Evolutionary conservation across 2,113 vertebrate genomes (phyloP), one percentile per base, ranked within the genome.

Genomic region (Alces alces): DNA sequence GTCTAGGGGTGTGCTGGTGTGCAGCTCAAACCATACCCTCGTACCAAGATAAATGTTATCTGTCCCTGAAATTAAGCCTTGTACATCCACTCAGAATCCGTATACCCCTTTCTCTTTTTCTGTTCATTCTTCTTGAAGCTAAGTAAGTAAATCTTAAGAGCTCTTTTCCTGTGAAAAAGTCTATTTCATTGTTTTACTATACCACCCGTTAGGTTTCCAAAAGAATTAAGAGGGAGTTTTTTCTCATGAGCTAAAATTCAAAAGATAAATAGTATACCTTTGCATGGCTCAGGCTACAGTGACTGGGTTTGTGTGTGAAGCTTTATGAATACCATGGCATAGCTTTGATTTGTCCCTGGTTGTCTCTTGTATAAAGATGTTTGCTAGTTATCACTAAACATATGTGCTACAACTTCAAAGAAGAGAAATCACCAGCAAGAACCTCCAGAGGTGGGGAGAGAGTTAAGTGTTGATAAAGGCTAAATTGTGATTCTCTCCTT

Each of bases 301-400:
- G 90, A 96, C 98, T 98, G 92, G 95, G 97, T 98, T 97, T 93
- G 93, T 96, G 80, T 92, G 86, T 85, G 97, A 96, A 97, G 80
- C 93, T 94, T 98, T 98, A 76, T 94, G 98, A 96, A 96, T 93
- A 96, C 91, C 92, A 80, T 97, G 97, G 70, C 94, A 85, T 95
- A 91, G 88, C 82, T 28, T 96, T 97, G 97, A 98, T 98, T 97
- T 98, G 96, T 98, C 43, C 96, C 94, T 64, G 88, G 96, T 60
- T 98, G 98, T 97, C 76, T 98, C 97, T 97, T 64, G 87, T 97
- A 95, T 96, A 95, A 97, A 97, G 98, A 98, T 83, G 96, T 98
- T 97, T 93, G 94, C 78, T 97, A 97, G 97, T 98, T 98, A 96
- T 96, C 91, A 89, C 84, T 98, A 57, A 97, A 96, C 76, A 80